Evolutionary conservation across 2,113 vertebrate species (phyloP), one percentile per base, ranked within the genome.

Genomic region (Empidonax traillii): DNA sequence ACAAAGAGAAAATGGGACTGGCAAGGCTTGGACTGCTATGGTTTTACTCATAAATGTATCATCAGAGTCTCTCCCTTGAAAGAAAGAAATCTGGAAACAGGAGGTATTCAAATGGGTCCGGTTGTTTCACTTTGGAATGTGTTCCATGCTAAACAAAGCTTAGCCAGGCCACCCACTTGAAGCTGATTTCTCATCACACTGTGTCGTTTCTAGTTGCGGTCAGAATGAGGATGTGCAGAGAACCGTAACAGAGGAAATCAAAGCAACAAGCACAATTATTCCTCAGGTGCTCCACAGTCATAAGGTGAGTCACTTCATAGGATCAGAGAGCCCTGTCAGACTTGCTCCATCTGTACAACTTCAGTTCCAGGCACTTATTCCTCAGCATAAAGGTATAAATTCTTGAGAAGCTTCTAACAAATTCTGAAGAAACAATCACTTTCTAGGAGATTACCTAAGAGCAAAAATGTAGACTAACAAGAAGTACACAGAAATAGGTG

Each of bases 111-210:
- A 82, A 56, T 25, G 12, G 9, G 12, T 71, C 41, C 24, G 9
- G 3, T 19, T 46, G 13, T 25, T 23, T 47, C 0, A 0, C 21
- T 85, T 51, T 68, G 9, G 7, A 89, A 18, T 18, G 9, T 8
- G 12, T 12, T 12, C 52, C 35, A 3, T 37, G 6, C 4, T 71
- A 74, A 81, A 3, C 8, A 51, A 69, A 71, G 24, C 22, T 91
- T 47, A 75, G 18, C 35, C 15, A 43, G 20, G 10, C 31, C 28
- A 81, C 14, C 3, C 27, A 7, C 15, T 52, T 47, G 20, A 61
- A 87, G 24, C 19, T 5, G 1, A 5, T 62, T 6, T 39, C 30
- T 68, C 21, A 59, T 79, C 51, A 68, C 19, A 10, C 13, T 39
- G 10, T 37, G 20, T 51, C 21, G 27, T 67, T 94, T 74, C 46